Evolutionary conservation across 2,113 vertebrate species (phyloP), one percentile per base, ranked within the genome.

Genomic region (Chaetops frenatus): DNA sequence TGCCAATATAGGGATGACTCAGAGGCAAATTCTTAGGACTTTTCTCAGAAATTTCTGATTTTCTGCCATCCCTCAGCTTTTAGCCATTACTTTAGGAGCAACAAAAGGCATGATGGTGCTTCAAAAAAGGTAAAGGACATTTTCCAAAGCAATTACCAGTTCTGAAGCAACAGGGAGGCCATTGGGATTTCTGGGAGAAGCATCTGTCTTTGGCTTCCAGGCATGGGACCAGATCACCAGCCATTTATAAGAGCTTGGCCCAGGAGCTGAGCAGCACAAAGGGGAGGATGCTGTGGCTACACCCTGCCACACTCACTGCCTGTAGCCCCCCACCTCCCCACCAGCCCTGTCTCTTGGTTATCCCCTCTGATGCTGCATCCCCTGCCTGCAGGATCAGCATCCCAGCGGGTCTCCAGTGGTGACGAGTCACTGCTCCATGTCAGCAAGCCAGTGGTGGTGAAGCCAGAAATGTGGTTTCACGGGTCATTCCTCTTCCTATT

Each of bases 401-500:
- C 58, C 10, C 0, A 15, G 57, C 2, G 0, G n/a, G 10, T 65
- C 31, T 86, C 50, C 0, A 2, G 27, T 22, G 23, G 19, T 2
- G 50, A 42, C 5, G 15, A 54, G 54, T 74, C 91, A 53, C 67
- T 0, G 4, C 61, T 86, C 56, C 0, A 0, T 7, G 31, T 1
- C 4, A 81, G 54, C 57, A 18, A 11, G 3, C 36, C 13, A 23
- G 15, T 12, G 62, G 7, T 29, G 38, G 13, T 42, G 60, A 67
- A 81, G 54, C 29, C 44, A 74, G 48, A 15, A 23, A 70, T 51
- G 66, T 48, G 28, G 24, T 47, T 82, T 69, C 78, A 62, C 2
- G 3, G 66, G 66, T 56, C 16, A 2, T 47, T 90, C 54, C 44
- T 86, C 78, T 65, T 86, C 45, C 70, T 24, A 1, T 73, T 73